Conservation (phyloP, 2,888 invertebrate species). For the Entomobrya proxima region DNA sequence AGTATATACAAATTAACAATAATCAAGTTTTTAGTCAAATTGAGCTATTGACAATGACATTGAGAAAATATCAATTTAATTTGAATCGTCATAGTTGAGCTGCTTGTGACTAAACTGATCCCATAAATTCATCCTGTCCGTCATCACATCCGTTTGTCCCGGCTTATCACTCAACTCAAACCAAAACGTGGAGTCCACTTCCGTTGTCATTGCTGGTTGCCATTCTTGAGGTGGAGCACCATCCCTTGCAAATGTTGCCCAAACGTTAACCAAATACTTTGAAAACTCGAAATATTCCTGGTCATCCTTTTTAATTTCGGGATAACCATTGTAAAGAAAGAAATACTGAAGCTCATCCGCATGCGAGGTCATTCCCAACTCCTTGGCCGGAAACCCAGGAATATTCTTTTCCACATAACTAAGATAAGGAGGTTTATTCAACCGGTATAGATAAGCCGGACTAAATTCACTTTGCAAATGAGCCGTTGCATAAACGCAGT, state of each 20-base stretch:
- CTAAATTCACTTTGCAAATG: neutral
- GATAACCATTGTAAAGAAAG: constrained; percentile 35
- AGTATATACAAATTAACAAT: too few species aligned
- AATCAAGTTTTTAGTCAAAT: too few species aligned
- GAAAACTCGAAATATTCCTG: constrained; percentile 38
- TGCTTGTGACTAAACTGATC: constrained; percentile 11
- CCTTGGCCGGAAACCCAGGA: constrained; percentile 77
- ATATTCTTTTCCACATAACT: constrained; percentile 37
- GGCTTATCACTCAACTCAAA: constrained; percentile 33
- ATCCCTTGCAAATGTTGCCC: constrained; percentile 23
- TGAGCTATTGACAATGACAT: too few species aligned
- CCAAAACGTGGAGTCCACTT: neutral
- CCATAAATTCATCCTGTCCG: constrained; percentile 38
- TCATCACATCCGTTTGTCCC: neutral
- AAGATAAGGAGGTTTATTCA: constrained; percentile 34
- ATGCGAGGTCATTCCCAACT: constrained; percentile 21
- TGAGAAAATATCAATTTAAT: too few species aligned
- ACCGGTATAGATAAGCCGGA: constrained; percentile 24
- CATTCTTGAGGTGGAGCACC: constrained; percentile 4
- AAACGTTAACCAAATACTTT: constrained; percentile 9
- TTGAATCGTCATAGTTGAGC: constrained; percentile 27
- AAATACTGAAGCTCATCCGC: constrained; percentile 44
- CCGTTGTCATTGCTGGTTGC: neutral
- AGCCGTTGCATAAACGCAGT: constrained; percentile 12
- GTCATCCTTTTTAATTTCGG: constrained; percentile 22